Conservation (phyloP, 2,888 invertebrate genomes). For the Heliconius aoede region DNA sequence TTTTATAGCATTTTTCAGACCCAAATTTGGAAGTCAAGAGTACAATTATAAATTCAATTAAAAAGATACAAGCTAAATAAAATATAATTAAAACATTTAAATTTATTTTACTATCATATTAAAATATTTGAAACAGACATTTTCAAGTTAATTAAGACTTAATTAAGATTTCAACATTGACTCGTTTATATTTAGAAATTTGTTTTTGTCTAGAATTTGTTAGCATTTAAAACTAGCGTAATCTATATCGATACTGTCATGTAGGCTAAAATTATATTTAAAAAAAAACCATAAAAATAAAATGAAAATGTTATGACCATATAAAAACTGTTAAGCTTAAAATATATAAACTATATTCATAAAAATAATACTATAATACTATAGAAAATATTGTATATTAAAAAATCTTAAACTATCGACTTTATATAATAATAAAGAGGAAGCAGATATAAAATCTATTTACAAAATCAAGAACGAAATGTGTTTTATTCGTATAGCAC, state of each 20-base stretch:
- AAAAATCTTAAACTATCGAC: slow-evolving; percentile 18
- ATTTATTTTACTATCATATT: not conserved
- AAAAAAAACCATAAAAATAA: slow-evolving; percentile 9
- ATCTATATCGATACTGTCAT: slow-evolving; percentile 50
- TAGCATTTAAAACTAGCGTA: slow-evolving; percentile 7
- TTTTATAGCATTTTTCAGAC: not conserved
- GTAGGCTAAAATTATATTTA: slow-evolving; percentile 42
- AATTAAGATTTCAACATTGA: not conserved
- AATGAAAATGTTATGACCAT: slow-evolving; percentile 26
- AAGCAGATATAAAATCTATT: slow-evolving; percentile 35
- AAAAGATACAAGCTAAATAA: not conserved
- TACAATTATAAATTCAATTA: not conserved
- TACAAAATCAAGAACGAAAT: slow-evolving; percentile 39
- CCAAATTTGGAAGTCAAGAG: no score
- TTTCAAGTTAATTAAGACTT: not conserved
- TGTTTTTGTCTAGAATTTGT: no score
- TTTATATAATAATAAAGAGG: slow-evolving; percentile 26
- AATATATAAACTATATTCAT: slow-evolving; percentile 21
- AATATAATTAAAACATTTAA: not conserved
- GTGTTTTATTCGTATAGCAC: slow-evolving; percentile 41
- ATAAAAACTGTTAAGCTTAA: not conserved
- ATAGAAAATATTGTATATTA: not conserved
- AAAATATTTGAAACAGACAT: not conserved
- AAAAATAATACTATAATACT: slow-evolving; percentile 31
- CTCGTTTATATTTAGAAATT: not conserved